Evolutionary conservation across 2,797 vertebrate species (phyloP).

Genomic region (Triplophysa yarkandensis): DNA sequence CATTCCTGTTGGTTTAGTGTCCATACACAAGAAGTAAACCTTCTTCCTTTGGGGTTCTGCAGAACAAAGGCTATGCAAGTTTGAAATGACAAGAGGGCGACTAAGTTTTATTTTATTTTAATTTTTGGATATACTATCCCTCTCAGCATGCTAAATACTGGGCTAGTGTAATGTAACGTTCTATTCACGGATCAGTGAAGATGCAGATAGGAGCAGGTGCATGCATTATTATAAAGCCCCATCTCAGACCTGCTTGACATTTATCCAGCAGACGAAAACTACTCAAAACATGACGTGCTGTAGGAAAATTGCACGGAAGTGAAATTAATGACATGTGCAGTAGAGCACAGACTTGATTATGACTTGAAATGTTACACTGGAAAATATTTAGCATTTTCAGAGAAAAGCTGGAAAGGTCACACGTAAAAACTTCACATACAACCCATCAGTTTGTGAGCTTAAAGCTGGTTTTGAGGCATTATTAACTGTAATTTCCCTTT

Average conservation of each 20-base stretch:
- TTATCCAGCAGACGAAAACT: constrained; percentile 70
- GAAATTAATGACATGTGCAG: constrained; percentile 53
- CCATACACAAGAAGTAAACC: too few relatives aligned
- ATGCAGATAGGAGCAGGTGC: constrained; percentile 55
- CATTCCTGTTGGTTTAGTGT: too few relatives aligned
- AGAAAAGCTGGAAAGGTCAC: constrained; percentile 1
- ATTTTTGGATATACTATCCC: too few relatives aligned
- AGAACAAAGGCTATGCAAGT: too few relatives aligned
- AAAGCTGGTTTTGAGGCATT: background rate
- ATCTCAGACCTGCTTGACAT: constrained; percentile 70
- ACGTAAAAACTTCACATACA: background rate
- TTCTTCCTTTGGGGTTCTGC: too few relatives aligned
- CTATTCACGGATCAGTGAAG: constrained; percentile 51
- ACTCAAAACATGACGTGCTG: constrained; percentile 60
- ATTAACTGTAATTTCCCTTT: background rate
- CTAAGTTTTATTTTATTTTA: too few relatives aligned
- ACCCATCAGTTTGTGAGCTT: background rate
- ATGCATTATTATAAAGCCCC: constrained; percentile 60
- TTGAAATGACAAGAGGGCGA: too few relatives aligned
- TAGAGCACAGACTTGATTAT: constrained; percentile 47
- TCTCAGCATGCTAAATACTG: background rate
- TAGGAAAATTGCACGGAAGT: constrained; percentile 54
- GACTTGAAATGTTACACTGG: constrained; percentile 30
- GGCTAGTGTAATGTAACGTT: background rate
- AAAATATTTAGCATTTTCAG: constrained; percentile 39